Evolutionary conservation across 2,888 invertebrate species (phyloP).

Genomic region (Polylopha cassiicola): DNA sequence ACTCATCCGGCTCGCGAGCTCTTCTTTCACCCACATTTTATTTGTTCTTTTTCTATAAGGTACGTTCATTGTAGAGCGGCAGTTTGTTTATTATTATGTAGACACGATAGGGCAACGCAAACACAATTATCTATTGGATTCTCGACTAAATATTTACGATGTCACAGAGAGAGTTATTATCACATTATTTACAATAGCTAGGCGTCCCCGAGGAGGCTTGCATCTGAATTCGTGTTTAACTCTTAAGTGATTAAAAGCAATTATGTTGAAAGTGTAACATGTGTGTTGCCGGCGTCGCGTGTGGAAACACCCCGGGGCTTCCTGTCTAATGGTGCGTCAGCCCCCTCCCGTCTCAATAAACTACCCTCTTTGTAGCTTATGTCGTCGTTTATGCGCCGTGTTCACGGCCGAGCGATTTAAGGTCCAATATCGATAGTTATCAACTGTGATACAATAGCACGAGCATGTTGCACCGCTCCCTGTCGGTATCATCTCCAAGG

Average conservation of each 20-base stretch:
- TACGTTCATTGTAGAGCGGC: slow-evolving; percentile 9
- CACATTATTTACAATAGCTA: no score
- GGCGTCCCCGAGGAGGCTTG: no score
- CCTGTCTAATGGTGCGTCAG: slow-evolving; percentile 70
- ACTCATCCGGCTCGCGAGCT: slow-evolving; percentile 55
- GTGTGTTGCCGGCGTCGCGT: slow-evolving; percentile 57
- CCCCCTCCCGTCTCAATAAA: slow-evolving; percentile 41
- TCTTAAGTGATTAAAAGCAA: slow-evolving; percentile 64
- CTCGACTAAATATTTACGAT: no score
- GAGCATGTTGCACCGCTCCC: no score
- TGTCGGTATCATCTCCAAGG: no score
- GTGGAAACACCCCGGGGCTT: slow-evolving; percentile 52
- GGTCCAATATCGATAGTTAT: slow-evolving; percentile 22
- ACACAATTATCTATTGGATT: background rate
- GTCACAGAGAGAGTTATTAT: no score
- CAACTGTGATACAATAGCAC: slow-evolving; percentile 18
- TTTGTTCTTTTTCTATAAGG: slow-evolving; percentile 30
- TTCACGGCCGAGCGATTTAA: slow-evolving; percentile 25
- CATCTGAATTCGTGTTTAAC: slow-evolving; percentile 27
- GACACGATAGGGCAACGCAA: no score
- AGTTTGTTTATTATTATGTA: no score
- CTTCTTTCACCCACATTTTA: slow-evolving; percentile 38
- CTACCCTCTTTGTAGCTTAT: slow-evolving; percentile 54
- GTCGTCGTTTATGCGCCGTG: slow-evolving; percentile 39
- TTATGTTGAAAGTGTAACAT: slow-evolving; percentile 72